Evolutionary conservation across 2,797 vertebrate species (phyloP).

Genomic region (Anniella stebbinsi): DNA sequence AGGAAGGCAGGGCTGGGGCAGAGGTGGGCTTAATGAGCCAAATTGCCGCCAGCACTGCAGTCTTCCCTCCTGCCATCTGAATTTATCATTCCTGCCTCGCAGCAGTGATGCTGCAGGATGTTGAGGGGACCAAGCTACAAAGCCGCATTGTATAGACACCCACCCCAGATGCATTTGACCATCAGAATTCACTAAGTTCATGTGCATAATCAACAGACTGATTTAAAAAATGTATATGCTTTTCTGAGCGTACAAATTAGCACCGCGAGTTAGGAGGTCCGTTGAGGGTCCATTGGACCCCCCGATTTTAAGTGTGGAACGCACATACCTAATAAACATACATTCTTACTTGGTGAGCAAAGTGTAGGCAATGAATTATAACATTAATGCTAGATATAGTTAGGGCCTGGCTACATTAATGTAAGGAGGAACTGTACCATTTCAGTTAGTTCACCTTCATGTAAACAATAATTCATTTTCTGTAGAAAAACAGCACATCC

Average conservation of each 20-base stretch:
- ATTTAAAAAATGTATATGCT: neutral
- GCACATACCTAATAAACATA: no score
- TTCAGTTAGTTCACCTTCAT: neutral
- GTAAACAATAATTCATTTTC: neutral
- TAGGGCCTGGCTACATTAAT: neutral
- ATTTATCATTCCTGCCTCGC: no score
- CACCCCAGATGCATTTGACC: neutral
- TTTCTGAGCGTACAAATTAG: conserved; percentile 14
- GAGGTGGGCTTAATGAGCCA: no score
- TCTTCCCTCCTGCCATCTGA: no score
- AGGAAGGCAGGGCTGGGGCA: no score
- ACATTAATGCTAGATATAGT: neutral
- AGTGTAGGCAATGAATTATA: neutral
- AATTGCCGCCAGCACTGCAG: no score
- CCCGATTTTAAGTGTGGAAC: no score
- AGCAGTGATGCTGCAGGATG: no score
- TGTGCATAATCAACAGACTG: conserved; percentile 8
- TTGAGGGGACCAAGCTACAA: no score
- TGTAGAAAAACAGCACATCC: neutral
- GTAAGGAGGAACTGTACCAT: neutral
- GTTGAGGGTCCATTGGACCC: no score
- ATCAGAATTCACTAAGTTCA: neutral
- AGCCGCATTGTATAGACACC: no score
- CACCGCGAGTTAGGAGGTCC: no score
- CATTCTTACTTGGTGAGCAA: neutral